A percentile compares a stretch with the other conserved stretches of the same genome.
Conservation (phyloP, 2,797 vertebrate species). For the Poeciliopsis turneri region DNA sequence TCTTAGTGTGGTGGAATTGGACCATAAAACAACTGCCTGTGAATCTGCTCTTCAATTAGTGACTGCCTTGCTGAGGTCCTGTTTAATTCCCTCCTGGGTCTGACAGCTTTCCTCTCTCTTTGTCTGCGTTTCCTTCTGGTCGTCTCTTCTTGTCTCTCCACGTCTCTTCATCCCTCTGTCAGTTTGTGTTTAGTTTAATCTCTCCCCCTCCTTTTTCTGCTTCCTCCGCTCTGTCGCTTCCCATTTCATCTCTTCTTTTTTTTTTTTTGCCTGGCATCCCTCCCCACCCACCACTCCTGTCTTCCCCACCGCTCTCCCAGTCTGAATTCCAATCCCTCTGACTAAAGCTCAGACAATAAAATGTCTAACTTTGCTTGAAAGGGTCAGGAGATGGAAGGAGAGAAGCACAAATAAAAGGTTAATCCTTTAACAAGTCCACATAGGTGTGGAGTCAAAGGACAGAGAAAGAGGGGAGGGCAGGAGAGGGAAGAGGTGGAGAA, state of each 20-base stretch:
- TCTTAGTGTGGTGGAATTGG: slow-evolving; percentile 54
- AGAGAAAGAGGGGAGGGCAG: slow-evolving; percentile 10
- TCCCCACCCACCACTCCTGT: background rate
- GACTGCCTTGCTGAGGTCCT: slow-evolving; percentile 50
- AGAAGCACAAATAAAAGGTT: slow-evolving; percentile 63
- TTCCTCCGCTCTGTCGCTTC: slow-evolving; percentile 80
- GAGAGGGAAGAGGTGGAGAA: slow-evolving; percentile 40
- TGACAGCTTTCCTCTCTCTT: slow-evolving; percentile 40
- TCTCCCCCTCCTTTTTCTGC: slow-evolving; percentile 72
- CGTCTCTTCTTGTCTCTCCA: slow-evolving; percentile 73
- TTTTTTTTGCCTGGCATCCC: slow-evolving; percentile 33
- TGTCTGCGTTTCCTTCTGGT: slow-evolving; percentile 60
- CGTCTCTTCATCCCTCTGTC: slow-evolving; percentile 81
- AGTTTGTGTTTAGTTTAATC: slow-evolving; percentile 81
- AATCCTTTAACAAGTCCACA: slow-evolving; percentile 75
- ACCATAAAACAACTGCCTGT: slow-evolving; percentile 57
- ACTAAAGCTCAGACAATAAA: slow-evolving; percentile 51
- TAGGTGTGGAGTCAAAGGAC: slow-evolving; percentile 68
- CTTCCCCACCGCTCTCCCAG: slow-evolving; percentile 21
- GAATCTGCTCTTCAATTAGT: slow-evolving; percentile 60
- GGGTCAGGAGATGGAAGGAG: slow-evolving; percentile 53
- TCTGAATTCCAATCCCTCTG: slow-evolving; percentile 61
- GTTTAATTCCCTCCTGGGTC: slow-evolving; percentile 43
- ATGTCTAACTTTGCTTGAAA: slow-evolving; percentile 60
- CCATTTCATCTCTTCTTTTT: slow-evolving; percentile 66